Percentiles rank a stretch among this genome's conserved stretches.
Conservation (phyloP, 1,140 invertebrate genomes). For the Asobara japonica region DNA sequence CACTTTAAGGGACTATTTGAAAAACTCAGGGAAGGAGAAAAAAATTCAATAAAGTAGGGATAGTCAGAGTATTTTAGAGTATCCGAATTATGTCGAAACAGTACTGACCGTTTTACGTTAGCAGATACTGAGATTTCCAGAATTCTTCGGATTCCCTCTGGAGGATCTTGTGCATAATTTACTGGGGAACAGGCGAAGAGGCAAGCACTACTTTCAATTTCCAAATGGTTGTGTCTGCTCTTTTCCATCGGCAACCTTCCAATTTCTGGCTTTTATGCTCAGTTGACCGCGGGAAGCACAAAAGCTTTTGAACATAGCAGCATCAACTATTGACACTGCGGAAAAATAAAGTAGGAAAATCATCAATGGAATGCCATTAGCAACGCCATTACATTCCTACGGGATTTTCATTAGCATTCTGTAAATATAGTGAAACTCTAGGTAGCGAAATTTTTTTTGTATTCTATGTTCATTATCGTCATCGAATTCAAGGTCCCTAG, state of each 20-base stretch:
- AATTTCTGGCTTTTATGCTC: neutral
- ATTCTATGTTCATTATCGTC: no score
- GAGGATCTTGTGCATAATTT: slow-evolving; percentile 5
- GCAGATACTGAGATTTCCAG: neutral
- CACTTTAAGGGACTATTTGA: neutral
- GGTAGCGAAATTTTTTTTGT: no score
- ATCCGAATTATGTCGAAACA: neutral
- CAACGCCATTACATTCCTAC: no score
- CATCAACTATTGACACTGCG: no score
- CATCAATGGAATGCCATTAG: no score
- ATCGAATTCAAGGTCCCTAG: no score
- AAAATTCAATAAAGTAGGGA: slow-evolving; percentile 10
- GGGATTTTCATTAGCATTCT: no score
- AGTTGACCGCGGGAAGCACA: neutral
- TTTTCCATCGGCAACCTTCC: neutral
- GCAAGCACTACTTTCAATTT: neutral
- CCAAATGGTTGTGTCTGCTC: neutral
- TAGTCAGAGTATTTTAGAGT: neutral
- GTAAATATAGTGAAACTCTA: no score
- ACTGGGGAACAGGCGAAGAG: neutral
- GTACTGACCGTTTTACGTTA: neutral
- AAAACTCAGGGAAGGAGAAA: neutral
- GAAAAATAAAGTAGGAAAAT: no score
- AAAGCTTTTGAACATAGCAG: no score
- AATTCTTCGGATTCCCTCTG: neutral